These are phyloP conservation scores for Laothoe populi DNA, from an alignment of 2,888 invertebrate species.

Conservation along the genomic window DNA sequence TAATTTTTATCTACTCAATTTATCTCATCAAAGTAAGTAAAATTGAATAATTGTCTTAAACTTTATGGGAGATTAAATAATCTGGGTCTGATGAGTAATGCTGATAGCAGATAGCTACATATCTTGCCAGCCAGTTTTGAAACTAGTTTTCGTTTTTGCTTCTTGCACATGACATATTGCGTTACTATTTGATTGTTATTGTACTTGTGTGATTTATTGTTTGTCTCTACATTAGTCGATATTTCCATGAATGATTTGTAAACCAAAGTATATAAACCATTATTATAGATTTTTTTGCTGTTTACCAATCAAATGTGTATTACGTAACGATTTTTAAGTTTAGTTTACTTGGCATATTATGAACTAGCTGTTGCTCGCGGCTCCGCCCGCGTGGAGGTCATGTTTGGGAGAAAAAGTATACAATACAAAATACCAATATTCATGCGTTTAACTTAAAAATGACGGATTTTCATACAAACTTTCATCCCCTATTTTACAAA, in stretches of 20 bases:
- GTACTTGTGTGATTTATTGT: background rate
- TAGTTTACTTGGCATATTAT: too few species aligned
- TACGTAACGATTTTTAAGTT: too few species aligned
- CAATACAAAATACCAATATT: too few species aligned
- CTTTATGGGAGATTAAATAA: slow-evolving; percentile 2
- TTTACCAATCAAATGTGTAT: too few species aligned
- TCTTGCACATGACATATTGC: background rate
- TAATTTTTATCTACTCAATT: slow-evolving; percentile 4
- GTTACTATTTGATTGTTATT: background rate
- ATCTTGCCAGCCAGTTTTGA: background rate
- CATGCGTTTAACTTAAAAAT: too few species aligned
- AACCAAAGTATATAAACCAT: too few species aligned
- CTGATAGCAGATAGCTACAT: background rate
- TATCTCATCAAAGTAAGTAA: background rate
- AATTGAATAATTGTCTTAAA: background rate
- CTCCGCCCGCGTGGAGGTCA: too few species aligned
- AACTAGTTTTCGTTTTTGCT: slow-evolving; percentile 1
- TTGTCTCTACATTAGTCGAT: background rate
- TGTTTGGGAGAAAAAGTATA: too few species aligned
- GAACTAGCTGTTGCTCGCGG: too few species aligned
- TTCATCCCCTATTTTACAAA: too few species aligned
- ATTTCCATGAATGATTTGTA: background rate
- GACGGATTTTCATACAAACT: too few species aligned
- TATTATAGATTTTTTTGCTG: too few species aligned
- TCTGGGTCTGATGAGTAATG: background rate